A percentile compares a stretch with the other conserved stretches of the same genome.
Evolutionary conservation across 2,113 vertebrate genomes (phyloP).

Genomic region (Trochalopteron elliotii): DNA sequence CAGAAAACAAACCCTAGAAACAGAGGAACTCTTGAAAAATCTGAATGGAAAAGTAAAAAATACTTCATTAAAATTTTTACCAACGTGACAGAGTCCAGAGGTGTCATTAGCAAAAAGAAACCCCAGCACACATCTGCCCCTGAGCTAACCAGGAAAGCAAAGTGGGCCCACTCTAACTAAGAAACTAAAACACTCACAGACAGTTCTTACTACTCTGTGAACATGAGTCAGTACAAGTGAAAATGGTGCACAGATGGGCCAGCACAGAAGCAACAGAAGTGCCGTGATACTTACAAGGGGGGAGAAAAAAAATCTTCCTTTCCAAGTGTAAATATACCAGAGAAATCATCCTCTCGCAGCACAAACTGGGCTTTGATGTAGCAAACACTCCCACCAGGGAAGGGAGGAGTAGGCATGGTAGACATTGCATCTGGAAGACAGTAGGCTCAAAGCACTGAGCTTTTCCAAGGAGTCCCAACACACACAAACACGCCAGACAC

Average conservation of each 20-base stretch:
- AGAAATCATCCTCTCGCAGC: background rate
- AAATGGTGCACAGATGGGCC: slow-evolving; percentile 58
- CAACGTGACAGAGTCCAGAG: background rate
- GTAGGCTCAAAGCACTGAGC: background rate
- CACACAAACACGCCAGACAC: background rate
- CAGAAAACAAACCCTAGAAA: background rate
- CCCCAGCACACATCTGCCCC: background rate
- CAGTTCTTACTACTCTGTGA: slow-evolving; percentile 20
- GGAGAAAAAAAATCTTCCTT: background rate
- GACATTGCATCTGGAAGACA: background rate
- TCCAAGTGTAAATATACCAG: slow-evolving; percentile 59
- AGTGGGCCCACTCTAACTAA: background rate
- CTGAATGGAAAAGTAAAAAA: background rate
- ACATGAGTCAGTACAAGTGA: slow-evolving; percentile 52
- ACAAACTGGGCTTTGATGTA: slow-evolving; percentile 45
- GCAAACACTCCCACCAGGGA: slow-evolving; percentile 36
- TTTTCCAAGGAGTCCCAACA: background rate
- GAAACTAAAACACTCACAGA: slow-evolving; percentile 6
- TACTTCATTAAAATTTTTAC: background rate
- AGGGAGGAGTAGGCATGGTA: background rate
- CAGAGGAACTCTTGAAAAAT: background rate
- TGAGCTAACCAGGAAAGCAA: background rate
- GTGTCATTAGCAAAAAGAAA: background rate
- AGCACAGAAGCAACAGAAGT: slow-evolving; percentile 58
- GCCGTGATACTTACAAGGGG: slow-evolving; percentile 44